Percentiles rank a stretch among this genome's conserved stretches.
Conservation (phyloP, 2,888 invertebrate species). For the Lasioglossum morio region DNA sequence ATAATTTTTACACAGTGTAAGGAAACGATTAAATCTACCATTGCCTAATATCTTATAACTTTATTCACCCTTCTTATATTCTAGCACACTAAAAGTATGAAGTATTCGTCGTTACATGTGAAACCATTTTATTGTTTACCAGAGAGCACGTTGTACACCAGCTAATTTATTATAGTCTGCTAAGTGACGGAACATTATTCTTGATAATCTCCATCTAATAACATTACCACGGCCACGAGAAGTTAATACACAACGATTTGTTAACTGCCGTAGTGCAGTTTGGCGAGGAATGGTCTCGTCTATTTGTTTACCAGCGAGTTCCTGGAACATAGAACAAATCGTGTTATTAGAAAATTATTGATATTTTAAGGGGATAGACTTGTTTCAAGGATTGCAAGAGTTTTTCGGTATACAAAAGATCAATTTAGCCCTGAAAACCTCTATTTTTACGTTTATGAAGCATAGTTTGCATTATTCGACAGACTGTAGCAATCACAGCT, state of each 20-base stretch:
- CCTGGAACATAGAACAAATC: constrained; percentile 83
- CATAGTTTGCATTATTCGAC: too few relatives aligned
- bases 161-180: constrained; percentile 97
- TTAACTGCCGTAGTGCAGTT: constrained; percentile 88
- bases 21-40: background rate
- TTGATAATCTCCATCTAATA: constrained; percentile 93
- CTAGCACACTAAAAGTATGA: background rate
- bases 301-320: constrained; percentile 91
- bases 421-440: too few relatives aligned
- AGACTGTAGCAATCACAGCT: too few relatives aligned
- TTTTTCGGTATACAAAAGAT: too few relatives aligned
- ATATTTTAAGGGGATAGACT: background rate
- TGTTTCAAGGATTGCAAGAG: too few relatives aligned
- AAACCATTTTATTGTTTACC: constrained; percentile 86
- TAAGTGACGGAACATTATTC: constrained; percentile 95
- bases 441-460: too few relatives aligned
- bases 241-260: constrained; percentile 94
- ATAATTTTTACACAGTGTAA: background rate
- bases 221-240: constrained; percentile 94
- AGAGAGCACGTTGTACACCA: constrained; percentile 97
- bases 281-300: constrained; percentile 90
- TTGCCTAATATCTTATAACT: background rate
- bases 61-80: constrained; percentile 11
- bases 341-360: background rate
- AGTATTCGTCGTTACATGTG: background rate